Evolutionary conservation across 2,888 invertebrate species (phyloP), one percentile per base, ranked within the genome.

Genomic region (Agrotis clavis): DNA sequence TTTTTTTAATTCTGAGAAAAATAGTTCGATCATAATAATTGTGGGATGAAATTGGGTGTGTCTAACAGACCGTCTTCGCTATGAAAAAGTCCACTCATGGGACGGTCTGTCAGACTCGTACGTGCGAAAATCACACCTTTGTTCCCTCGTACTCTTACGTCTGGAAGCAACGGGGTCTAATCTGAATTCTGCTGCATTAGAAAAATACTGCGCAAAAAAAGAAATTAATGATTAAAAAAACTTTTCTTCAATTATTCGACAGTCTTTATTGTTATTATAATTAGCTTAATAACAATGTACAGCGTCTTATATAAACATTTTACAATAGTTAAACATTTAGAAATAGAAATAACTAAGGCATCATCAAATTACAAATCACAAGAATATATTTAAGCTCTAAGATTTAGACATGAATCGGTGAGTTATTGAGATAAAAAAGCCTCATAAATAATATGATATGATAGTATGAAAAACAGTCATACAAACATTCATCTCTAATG

Each of bases 181-280:
- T n/a, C n/a, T n/a, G n/a, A n/a, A n/a, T n/a, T 25, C 25, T 25
- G 25, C 25, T 25, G 25, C 25, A 30, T 0, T 7, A 6, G 35
- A 7, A 35, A 35, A 35, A 4, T 7, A 35, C 4, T 5, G 35
- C 4, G 6, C 35, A 35, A 6, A 1, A 30, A 0, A 30, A 30
- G 6, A 30, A 35, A 35, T 7, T 35, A 6, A 35, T 11, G 41
- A 9, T 9, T 41, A 57, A 35, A 56, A 18, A 35, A n/a, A 56
- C n/a, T 18, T 16, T 56, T 81, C 63, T 5, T 77, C 50, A 84
- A 84, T 86, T 85, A 89, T 90, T 84, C 73, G 90, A 92, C 95
- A 95, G 95, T 95, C 95, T 95, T 95, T 95, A 95, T 92, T 93
- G 89, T 92, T 91, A 92, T 90, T 75, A 89, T 90, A 92, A 88